Percentiles rank a stretch among this genome's conserved stretches.
These are phyloP conservation scores for Trachops cirrhosus DNA, from an alignment of 2,797 vertebrate genomes.

Conservation along the genomic window DNA sequence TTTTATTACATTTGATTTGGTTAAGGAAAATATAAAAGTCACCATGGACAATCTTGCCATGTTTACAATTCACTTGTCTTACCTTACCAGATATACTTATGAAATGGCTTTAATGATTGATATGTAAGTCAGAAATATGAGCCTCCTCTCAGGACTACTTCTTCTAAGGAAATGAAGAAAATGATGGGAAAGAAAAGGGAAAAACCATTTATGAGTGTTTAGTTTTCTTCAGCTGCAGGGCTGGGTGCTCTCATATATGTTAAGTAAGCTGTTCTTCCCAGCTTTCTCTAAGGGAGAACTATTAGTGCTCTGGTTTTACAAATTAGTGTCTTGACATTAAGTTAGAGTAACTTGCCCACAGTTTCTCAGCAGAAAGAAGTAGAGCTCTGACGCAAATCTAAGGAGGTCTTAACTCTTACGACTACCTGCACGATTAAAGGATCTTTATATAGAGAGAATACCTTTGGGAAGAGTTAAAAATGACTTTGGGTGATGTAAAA, in stretches of 20 bases:
- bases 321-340: conserved; percentile 36
- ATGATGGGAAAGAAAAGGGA: not conserved
- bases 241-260: not conserved
- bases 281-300: not conserved
- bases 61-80: not conserved
- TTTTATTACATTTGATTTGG: not conserved
- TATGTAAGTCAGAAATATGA: not conserved
- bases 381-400: not conserved
- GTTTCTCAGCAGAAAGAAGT: not conserved
- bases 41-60: not conserved
- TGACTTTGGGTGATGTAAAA: not conserved
- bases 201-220: not conserved
- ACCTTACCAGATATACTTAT: not conserved
- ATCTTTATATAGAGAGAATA: not conserved
- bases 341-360: not conserved
- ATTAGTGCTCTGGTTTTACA: not conserved
- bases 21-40: conserved; percentile 13
- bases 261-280: not conserved
- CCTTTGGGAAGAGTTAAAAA: not conserved
- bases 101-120: not conserved
- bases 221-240: not conserved
- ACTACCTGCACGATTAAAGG: not conserved
- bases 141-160: not conserved
- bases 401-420: not conserved
- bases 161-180: not conserved